Conservation (phyloP, 2,888 invertebrate species). For the Acanthopleura granulata region DNA sequence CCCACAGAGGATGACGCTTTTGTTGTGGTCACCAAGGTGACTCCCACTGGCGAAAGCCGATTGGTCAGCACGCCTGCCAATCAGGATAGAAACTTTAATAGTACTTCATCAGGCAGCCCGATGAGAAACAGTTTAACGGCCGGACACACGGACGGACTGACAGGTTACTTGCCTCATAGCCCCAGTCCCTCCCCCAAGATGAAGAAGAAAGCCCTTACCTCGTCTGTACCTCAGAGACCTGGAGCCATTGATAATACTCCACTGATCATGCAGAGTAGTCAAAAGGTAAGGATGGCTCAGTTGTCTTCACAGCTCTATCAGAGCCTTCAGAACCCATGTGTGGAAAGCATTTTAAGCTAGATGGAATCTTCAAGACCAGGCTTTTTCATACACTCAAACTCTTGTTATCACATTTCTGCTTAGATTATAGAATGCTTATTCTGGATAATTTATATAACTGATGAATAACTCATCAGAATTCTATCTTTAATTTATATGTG, state of each 20-base stretch:
- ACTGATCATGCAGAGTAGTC: slow-evolving; percentile 77
- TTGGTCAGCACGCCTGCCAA: neutral
- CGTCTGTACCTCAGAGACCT: slow-evolving; percentile 70
- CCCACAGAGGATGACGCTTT: slow-evolving; percentile 58
- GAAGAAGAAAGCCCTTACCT: slow-evolving; percentile 37
- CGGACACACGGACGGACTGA: neutral
- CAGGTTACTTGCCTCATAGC: slow-evolving; percentile 34
- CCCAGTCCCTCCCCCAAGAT: slow-evolving; percentile 57
- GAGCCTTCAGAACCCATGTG: neutral
- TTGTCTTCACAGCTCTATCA: too few species aligned
- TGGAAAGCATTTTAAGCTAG: too few species aligned
- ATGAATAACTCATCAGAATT: too few species aligned
- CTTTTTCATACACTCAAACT: too few species aligned
- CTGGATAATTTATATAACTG: too few species aligned
- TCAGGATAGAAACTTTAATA: slow-evolving; percentile 3
- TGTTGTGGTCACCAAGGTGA: slow-evolving; percentile 43
- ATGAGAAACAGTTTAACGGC: neutral
- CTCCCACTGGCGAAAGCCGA: slow-evolving; percentile 20
- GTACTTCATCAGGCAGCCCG: slow-evolving; percentile 3
- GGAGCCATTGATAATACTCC: slow-evolving; percentile 84
- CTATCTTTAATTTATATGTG: too few species aligned
- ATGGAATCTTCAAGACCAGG: too few species aligned
- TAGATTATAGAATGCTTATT: too few species aligned
- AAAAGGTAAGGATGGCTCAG: slow-evolving; percentile 72
- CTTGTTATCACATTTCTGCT: too few species aligned